phyloP scores from a whole-genome alignment of 1,140 invertebrate genomes.

The Nomia melanderi region DNA sequence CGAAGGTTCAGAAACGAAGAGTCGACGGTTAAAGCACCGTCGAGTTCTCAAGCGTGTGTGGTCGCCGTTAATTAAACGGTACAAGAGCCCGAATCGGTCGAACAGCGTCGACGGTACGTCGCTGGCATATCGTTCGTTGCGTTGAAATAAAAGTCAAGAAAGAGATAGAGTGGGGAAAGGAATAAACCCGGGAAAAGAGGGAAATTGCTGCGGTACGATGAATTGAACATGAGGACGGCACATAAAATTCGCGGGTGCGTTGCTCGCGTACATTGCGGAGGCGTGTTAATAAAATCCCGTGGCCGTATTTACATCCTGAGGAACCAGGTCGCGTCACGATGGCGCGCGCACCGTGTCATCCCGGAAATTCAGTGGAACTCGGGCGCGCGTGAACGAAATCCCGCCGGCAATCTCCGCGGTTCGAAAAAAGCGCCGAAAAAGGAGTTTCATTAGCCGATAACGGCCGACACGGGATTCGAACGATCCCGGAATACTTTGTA shows the following conservation, averaged over 20 bases:
- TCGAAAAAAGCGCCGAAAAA: neutral
- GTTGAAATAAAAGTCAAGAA: too few relatives aligned
- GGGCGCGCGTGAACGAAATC: neutral
- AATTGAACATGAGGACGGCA: neutral
- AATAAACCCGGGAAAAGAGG: too few relatives aligned
- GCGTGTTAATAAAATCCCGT: constrained; percentile 1
- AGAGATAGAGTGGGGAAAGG: too few relatives aligned
- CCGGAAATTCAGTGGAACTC: neutral
- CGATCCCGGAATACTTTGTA: too few relatives aligned
- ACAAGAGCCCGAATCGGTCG: neutral
- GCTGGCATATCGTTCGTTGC: neutral
- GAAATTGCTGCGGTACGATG: neutral
- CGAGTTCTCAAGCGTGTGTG: neutral
- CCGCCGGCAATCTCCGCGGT: neutral
- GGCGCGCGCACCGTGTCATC: neutral
- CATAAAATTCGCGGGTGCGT: neutral
- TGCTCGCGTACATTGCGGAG: neutral
- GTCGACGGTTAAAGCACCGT: constrained; percentile 4
- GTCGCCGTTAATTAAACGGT: neutral
- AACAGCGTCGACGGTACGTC: neutral
- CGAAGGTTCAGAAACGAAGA: constrained; percentile 21
- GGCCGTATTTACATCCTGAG: neutral
- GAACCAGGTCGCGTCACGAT: neutral
- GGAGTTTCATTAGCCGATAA: constrained; percentile 23
- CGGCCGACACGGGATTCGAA: constrained; percentile 3